phyloP scores from a whole-genome alignment of 2,113 vertebrate genomes.

The Caloenas nicobarica region DNA sequence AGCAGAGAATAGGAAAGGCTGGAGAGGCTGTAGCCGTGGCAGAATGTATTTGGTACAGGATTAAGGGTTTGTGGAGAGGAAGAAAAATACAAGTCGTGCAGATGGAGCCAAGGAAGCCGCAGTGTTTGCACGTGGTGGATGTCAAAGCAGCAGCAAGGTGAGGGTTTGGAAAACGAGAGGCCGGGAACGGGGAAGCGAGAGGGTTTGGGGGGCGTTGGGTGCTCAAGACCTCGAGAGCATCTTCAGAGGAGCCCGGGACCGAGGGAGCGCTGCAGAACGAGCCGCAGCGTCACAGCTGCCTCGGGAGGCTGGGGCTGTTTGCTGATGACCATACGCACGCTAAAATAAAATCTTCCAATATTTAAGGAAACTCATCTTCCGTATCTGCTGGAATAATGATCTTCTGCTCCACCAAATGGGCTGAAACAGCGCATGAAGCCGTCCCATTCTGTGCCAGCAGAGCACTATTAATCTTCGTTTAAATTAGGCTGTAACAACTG shows the following conservation, averaged over 20 bases:
- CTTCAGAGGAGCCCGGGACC: neutral
- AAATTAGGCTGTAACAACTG: neutral
- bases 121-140: neutral
- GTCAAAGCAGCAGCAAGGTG: neutral
- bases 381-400: neutral
- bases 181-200: neutral
- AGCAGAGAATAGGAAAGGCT: neutral
- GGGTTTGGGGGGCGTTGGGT: neutral
- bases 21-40: neutral
- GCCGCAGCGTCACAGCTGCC: neutral
- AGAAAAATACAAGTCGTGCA: neutral
- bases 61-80: neutral
- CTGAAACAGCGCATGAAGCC: neutral
- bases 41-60: neutral
- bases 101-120: neutral
- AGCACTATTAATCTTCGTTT: neutral
- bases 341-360: neutral
- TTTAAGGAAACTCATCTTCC: accelerated
- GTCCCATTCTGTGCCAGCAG: neutral
- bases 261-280: neutral
- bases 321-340: neutral
- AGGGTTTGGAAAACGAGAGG: neutral
- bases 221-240: neutral
- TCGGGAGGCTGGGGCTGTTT: neutral
- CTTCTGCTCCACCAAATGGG: neutral